phyloP scores from a whole-genome alignment of 1,140 invertebrate genomes.

The Megalonaias nervosa region DNA sequence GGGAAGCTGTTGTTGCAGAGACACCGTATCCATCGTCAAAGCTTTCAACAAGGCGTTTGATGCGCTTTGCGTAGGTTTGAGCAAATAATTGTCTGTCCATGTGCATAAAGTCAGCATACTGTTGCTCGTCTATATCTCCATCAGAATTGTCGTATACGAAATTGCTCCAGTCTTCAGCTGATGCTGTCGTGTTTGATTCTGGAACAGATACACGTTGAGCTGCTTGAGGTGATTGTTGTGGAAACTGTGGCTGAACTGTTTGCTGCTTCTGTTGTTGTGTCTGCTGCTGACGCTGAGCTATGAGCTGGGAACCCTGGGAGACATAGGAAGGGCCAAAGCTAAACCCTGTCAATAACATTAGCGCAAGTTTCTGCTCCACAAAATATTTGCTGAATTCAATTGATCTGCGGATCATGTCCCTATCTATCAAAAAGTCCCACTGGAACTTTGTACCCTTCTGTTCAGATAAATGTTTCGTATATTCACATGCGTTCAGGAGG shows the following conservation, averaged over 20 bases:
- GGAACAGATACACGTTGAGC: constrained; percentile 1
- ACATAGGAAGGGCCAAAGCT: constrained; percentile 11
- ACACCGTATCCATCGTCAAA: constrained; percentile 50
- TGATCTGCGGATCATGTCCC: constrained; percentile 20
- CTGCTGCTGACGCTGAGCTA: neutral
- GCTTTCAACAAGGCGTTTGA: constrained; percentile 49
- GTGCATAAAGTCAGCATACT: constrained; percentile 41
- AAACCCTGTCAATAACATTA: constrained; percentile 45
- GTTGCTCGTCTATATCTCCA: constrained; percentile 37
- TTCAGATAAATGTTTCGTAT: constrained; percentile 1
- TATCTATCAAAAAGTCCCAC: constrained; percentile 37
- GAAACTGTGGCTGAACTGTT: constrained; percentile 5
- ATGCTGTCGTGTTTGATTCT: constrained; percentile 17
- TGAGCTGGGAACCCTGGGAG: constrained; percentile 9
- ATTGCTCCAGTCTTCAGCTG: constrained; percentile 32
- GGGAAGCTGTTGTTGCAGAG: constrained; percentile 50
- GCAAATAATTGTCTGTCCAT: constrained; percentile 44
- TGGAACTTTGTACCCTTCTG: neutral
- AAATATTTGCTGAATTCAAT: constrained; percentile 49
- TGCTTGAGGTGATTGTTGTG: constrained; percentile 4
- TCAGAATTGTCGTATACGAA: constrained; percentile 18
- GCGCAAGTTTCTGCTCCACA: constrained; percentile 47
- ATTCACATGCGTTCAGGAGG: constrained; percentile 23
- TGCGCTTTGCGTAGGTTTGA: constrained; percentile 38
- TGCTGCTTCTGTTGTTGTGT: constrained; percentile 1